These are phyloP conservation scores for Oreochromis spilurus DNA, from an alignment of 2,113 vertebrate species.

Conservation along the genomic window DNA sequence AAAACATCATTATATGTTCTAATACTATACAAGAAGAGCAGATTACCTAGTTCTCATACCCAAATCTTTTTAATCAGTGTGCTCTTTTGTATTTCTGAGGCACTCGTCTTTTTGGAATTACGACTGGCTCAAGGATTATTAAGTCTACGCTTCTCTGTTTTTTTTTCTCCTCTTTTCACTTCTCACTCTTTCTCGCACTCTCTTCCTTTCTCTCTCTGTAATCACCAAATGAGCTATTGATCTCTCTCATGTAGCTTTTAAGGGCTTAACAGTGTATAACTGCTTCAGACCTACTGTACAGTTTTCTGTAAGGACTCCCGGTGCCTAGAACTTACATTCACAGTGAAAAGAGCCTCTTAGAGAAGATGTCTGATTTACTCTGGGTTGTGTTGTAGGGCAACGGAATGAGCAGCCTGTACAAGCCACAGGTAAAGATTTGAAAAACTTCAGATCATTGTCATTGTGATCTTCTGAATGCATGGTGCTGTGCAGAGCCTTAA, in stretches of 20 bases:
- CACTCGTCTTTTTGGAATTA: slow-evolving; percentile 9
- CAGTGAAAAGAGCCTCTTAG: background rate
- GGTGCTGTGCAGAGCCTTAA: background rate
- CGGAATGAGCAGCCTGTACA: slow-evolving; percentile 97
- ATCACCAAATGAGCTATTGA: slow-evolving; percentile 61
- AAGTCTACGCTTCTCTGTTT: background rate
- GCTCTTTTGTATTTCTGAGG: slow-evolving; percentile 28
- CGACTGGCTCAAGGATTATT: slow-evolving; percentile 15
- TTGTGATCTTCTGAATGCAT: background rate
- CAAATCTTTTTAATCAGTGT: slow-evolving; percentile 27
- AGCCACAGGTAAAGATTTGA: slow-evolving; percentile 85
- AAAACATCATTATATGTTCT: slow-evolving; percentile 32
- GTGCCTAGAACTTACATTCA: slow-evolving; percentile 2
- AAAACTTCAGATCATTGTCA: background rate
- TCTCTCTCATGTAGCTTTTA: slow-evolving; percentile 53
- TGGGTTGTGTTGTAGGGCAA: slow-evolving; percentile 78
- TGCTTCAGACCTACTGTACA: slow-evolving; percentile 25
- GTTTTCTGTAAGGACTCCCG: background rate
- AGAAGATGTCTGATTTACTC: slow-evolving; percentile 10
- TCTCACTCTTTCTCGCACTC: background rate
- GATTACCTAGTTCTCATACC: slow-evolving; percentile 17
- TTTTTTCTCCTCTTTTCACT: background rate
- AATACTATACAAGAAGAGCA: background rate
- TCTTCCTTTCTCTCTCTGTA: slow-evolving; percentile 3
- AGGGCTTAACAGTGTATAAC: slow-evolving; percentile 34